Percentiles rank a stretch among this genome's conserved stretches.
Conservation (phyloP, 37 sponge, comb jelly and placozoan genomes). For the Beroe ovata region DNA sequence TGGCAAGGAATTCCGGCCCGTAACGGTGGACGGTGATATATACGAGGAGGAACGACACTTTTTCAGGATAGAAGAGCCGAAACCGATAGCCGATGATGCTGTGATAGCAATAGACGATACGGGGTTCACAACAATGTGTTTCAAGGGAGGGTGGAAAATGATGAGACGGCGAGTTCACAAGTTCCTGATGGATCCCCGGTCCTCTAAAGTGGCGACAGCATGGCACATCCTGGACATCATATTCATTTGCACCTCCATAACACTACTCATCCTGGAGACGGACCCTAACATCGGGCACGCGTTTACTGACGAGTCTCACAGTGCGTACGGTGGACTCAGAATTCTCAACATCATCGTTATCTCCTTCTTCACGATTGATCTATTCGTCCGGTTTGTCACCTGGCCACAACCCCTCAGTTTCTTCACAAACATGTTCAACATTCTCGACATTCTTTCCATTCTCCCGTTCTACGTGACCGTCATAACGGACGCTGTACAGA, state of each 20-base stretch:
- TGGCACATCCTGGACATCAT: slow-evolving; percentile 54
- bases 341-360: slow-evolving; percentile 28
- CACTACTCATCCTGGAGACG: slow-evolving; percentile 40
- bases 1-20: slow-evolving; percentile 29
- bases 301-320: not conserved
- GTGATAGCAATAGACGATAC: not conserved
- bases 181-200: slow-evolving; percentile 52
- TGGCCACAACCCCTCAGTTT: slow-evolving; percentile 17
- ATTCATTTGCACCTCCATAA: slow-evolving; percentile 35
- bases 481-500: not conserved
- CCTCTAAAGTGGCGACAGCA: slow-evolving; percentile 17
- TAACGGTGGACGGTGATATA: slow-evolving; percentile 29
- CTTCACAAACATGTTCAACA: slow-evolving; percentile 47
- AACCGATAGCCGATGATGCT: not conserved
- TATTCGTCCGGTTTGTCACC: slow-evolving; percentile 8
- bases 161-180: not conserved
- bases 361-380: slow-evolving; percentile 42
- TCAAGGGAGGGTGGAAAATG: not conserved
- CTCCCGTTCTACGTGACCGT: slow-evolving; percentile 52
- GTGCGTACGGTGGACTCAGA: not conserved
- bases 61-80: slow-evolving; percentile 8
- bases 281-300: slow-evolving; percentile 12
- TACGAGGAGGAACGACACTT: slow-evolving; percentile 48
- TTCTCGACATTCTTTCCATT: slow-evolving; percentile 60
- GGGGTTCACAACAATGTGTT: not conserved